phyloP scores from a whole-genome alignment of 2,113 vertebrate species.

The Pollachius pollachius region DNA sequence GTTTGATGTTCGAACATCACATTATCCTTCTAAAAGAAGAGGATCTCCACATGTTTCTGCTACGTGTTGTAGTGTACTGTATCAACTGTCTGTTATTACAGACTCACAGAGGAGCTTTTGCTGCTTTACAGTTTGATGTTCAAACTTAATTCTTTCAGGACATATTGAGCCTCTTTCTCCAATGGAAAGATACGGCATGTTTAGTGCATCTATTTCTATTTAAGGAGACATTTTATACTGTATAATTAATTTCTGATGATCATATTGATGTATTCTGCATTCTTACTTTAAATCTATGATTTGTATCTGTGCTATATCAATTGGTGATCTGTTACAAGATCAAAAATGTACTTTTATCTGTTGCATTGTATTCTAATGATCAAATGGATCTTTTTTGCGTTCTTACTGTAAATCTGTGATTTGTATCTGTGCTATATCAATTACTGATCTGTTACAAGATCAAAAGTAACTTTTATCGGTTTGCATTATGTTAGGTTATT shows the following conservation, averaged over 20 bases:
- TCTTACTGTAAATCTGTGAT: background rate
- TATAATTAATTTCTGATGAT: too few relatives aligned
- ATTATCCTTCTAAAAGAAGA: background rate
- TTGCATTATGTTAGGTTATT: too few relatives aligned
- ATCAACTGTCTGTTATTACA: background rate
- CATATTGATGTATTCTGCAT: too few relatives aligned
- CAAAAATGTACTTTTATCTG: background rate
- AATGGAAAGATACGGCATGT: background rate
- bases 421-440: background rate
- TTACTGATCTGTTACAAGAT: constrained; percentile 5
- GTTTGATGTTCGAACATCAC: background rate
- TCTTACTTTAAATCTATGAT: background rate
- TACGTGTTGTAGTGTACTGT: background rate
- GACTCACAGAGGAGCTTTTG: background rate
- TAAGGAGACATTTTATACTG: background rate
- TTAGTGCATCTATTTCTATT: background rate
- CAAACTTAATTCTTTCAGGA: background rate
- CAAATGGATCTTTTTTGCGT: too few relatives aligned
- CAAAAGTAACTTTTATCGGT: background rate
- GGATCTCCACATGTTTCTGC: background rate
- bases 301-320: background rate
- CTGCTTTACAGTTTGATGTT: background rate
- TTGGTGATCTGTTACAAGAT: constrained; percentile 6
- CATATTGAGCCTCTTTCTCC: background rate
- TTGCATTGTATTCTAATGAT: too few relatives aligned